These are phyloP conservation scores for Tuberolachnus salignus DNA, from an alignment of 2,888 invertebrate genomes.

Conservation along the genomic window DNA sequence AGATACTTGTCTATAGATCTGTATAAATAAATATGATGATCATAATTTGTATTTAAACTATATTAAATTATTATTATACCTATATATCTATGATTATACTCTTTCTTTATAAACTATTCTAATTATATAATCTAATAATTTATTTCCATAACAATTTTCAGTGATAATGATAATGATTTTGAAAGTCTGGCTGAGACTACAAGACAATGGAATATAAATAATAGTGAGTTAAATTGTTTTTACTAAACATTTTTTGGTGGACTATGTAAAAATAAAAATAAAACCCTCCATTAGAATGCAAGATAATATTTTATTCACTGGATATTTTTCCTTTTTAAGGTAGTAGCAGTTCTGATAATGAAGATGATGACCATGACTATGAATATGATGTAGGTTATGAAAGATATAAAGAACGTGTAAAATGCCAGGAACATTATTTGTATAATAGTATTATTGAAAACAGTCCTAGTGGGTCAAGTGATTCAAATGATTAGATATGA, in stretches of 20 bases:
- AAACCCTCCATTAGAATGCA: not conserved
- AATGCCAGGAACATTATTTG: constrained; percentile 40
- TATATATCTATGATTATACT: not conserved
- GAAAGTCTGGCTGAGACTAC: not conserved
- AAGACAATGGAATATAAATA: constrained; percentile 27
- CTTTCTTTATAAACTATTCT: too few relatives aligned
- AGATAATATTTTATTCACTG: not conserved
- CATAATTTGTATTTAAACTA: too few relatives aligned
- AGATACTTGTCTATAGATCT: too few relatives aligned
- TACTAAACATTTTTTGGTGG: not conserved
- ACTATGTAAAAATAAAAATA: not conserved
- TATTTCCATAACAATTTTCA: not conserved
- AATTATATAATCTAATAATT: too few relatives aligned
- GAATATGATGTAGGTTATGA: constrained; percentile 35
- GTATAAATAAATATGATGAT: too few relatives aligned
- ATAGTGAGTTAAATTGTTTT: constrained; percentile 20
- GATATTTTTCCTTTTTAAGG: constrained; percentile 1
- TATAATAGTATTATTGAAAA: constrained; percentile 19
- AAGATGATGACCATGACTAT: not conserved
- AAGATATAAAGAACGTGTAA: constrained; percentile 42
- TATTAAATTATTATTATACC: not conserved
- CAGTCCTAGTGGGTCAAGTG: constrained; percentile 1
- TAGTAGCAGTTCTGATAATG: constrained; percentile 2
- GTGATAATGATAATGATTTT: constrained; percentile 15
- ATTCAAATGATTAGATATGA: constrained; percentile 23